Base-by-base conservation (phyloP, 1,140 invertebrate species). In the Drosophila aff. region DNA sequence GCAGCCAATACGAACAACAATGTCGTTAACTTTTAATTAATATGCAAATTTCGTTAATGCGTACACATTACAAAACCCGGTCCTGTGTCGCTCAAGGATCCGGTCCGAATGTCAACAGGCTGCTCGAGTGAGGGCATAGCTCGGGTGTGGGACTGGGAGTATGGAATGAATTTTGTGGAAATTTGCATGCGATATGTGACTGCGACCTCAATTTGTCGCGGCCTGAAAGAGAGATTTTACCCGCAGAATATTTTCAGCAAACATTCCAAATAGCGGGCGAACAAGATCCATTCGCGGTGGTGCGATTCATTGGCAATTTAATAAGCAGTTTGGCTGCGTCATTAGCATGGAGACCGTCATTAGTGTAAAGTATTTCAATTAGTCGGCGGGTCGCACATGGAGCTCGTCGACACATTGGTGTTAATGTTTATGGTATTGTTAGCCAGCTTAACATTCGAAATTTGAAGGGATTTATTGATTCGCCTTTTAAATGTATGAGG, bases 31-130 rank as follows among this genome's bases (percentile, higher is more conserved):
- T 83, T 89, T 89, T 87, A 87, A 87, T 89, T 89, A 87, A 89
- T 89, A 87, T 89, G 84, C 84, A 77, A 87, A 87, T 89, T 89
- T 74, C 28, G 67, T 71, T 87, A 89, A 89, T 89, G 72, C 80
- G 67, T 68, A 33, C 64, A 49, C 67, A 73, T 69, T 68, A 79
- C 79, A 81, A 66, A 71, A 21, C 23, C 58, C 11, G 11, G 36
- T 16, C 28, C 10, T 31, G 26, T 15, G 15, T 33, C 26, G n/a
- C 4, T 50, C 31, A 28, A 59, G 50, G 50, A 41, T 46, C 44
- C 21, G 43, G 18, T 73, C 66, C 68, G 52, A 75, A 15, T 77
- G 57, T 41, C 62, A 76, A 76, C 53, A 47, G 55, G 62, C 49
- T 21, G 55, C n/a, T 26, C 18, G 49, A 9, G 4, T 49, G 47